Conservation (phyloP, 2,888 invertebrate species). For the Arrhopalites spinosus region DNA sequence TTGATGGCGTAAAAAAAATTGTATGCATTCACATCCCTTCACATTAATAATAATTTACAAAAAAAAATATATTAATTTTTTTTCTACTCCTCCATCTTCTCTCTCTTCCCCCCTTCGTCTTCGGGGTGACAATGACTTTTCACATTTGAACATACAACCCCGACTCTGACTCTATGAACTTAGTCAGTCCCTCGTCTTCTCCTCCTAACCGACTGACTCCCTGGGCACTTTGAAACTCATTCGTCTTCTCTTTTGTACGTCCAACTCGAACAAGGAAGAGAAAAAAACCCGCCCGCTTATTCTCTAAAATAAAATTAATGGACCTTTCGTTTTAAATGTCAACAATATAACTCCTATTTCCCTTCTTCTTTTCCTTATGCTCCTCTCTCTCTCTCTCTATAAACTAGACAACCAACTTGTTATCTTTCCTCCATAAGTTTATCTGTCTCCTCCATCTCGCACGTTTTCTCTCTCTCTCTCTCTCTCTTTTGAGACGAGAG, state of each 20-base stretch:
- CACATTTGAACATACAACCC: constrained; percentile 40
- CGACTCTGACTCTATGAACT: neutral
- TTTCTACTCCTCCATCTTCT: neutral
- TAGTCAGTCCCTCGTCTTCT: neutral
- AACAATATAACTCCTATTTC: constrained; percentile 10
- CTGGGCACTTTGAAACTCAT: constrained; percentile 33
- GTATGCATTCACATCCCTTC: constrained; percentile 30
- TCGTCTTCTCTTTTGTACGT: constrained; percentile 34
- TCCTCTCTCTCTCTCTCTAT: neutral
- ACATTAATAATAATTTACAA: constrained; percentile 46
- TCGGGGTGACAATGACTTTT: constrained; percentile 42
- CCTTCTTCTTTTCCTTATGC: neutral
- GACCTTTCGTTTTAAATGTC: constrained; percentile 35
- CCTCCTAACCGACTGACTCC: constrained; percentile 32
- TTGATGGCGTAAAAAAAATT: too few species aligned
- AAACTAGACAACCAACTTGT: neutral
- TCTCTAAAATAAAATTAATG: constrained; percentile 35
- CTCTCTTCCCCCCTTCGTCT: constrained; percentile 1
- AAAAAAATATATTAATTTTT: too few species aligned
- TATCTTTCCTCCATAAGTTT: neutral
- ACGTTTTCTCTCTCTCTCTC: constrained; percentile 4
- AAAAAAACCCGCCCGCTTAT: constrained; percentile 22
- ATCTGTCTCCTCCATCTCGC: neutral
- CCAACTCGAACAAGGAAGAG: too few species aligned
- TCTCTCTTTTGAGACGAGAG: too few species aligned